Evolutionary conservation across 2,797 vertebrate species (phyloP).

Genomic region (Microchirus variegatus): DNA sequence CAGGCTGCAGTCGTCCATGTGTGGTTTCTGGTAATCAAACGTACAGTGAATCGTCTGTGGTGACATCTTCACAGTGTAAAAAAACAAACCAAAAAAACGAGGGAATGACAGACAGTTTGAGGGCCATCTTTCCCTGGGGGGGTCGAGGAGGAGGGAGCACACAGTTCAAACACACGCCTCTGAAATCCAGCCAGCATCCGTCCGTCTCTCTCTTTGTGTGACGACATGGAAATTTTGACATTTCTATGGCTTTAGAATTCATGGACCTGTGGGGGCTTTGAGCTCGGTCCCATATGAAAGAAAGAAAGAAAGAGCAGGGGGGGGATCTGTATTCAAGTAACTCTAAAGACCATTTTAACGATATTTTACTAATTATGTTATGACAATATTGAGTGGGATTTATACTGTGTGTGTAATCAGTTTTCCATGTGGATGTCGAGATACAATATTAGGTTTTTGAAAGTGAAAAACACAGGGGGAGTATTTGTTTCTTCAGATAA

Average conservation of each 20-base stretch:
- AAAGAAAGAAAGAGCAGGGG: no score
- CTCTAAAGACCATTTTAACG: no score
- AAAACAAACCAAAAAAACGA: conserved; percentile 17
- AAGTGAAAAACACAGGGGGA: no score
- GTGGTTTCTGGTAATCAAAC: conserved; percentile 15
- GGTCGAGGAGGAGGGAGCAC: no score
- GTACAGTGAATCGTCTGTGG: conserved; percentile 14
- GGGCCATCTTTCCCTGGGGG: conserved; percentile 39
- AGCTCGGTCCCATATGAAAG: conserved; percentile 19
- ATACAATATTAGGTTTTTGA: no score
- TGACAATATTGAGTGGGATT: no score
- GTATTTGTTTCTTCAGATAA: no score
- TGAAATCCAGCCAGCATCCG: conserved; percentile 51
- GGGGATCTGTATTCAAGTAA: background rate
- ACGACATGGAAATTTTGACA: conserved; percentile 83
- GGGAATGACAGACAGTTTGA: conserved; percentile 35
- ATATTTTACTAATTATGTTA: no score
- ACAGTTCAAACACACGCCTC: conserved; percentile 60
- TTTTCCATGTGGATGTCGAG: no score
- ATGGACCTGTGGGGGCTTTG: conserved; percentile 41
- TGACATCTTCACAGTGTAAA: conserved; percentile 35
- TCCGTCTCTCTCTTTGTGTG: conserved; percentile 40
- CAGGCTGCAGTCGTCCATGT: conserved; percentile 14
- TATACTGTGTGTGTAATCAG: no score
- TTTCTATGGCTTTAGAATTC: conserved; percentile 71